These are phyloP conservation scores for Platerodrilus igneus DNA, from an alignment of 2,888 invertebrate species.

Conservation along the genomic window DNA sequence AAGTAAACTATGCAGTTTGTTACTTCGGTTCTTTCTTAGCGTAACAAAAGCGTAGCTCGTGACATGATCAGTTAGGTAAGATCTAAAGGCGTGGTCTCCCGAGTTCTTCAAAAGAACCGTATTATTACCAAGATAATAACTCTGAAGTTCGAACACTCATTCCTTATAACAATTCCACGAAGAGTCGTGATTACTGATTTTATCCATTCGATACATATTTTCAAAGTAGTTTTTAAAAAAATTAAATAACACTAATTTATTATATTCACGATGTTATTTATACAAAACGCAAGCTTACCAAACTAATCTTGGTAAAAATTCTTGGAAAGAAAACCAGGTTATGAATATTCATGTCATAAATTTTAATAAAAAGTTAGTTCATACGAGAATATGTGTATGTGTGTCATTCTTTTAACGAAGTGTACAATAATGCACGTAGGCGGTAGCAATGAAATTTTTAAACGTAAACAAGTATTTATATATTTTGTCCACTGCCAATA, in stretches of 20 bases:
- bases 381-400: no score
- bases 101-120: constrained; percentile 31
- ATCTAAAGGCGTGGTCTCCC: constrained; percentile 32
- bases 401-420: no score
- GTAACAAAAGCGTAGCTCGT: constrained; percentile 26
- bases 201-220: constrained; percentile 1
- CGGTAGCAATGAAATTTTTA: no score
- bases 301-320: constrained; percentile 1
- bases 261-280: no score
- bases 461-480: no score
- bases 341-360: constrained; percentile 1
- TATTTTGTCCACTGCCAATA: no score
- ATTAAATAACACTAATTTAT: neutral
- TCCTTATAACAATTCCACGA: constrained; percentile 39
- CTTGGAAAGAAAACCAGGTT: constrained; percentile 4
- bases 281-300: no score
- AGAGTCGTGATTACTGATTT: constrained; percentile 39
- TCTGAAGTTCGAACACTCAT: constrained; percentile 41
- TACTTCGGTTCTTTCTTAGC: constrained; percentile 11
- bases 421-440: no score
- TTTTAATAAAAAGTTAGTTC: no score
- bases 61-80: constrained; percentile 30
- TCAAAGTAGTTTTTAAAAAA: constrained; percentile 2
- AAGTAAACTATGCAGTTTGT: constrained; percentile 10
- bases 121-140: constrained; percentile 43